Evolutionary conservation across 2,888 invertebrate species (phyloP).

Genomic region (Sarcophaga caerulescens): DNA sequence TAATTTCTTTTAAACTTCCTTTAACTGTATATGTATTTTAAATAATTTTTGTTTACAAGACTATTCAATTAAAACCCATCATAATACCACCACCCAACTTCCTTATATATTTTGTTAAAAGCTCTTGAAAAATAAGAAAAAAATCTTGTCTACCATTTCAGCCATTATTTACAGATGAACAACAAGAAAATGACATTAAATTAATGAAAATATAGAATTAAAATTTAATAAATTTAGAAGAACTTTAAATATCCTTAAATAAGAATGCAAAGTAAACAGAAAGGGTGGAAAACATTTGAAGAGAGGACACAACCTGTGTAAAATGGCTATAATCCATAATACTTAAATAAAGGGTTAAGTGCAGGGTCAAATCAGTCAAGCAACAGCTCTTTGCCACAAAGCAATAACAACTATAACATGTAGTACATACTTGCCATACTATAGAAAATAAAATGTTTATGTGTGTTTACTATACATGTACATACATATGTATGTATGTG

Average conservation of each 20-base stretch:
- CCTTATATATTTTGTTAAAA: too few relatives aligned
- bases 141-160: background rate
- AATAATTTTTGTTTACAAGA: background rate
- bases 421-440: background rate
- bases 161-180: background rate
- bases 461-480: background rate
- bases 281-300: background rate
- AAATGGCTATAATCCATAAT: conserved; percentile 39
- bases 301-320: background rate
- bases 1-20: too few relatives aligned
- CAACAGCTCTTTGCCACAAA: background rate
- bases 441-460: background rate
- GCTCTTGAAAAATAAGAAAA: background rate
- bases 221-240: too few relatives aligned
- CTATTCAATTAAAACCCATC: background rate
- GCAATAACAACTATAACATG: conserved; percentile 18
- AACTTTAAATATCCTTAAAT: too few relatives aligned
- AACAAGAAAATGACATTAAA: too few relatives aligned
- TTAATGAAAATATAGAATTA: too few relatives aligned
- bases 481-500: background rate
- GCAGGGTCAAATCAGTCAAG: conserved; percentile 57
- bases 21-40: too few relatives aligned
- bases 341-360: conserved; percentile 61
- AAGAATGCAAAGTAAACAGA: too few relatives aligned
- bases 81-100: too few relatives aligned